phyloP scores from a whole-genome alignment of 2,888 invertebrate species.

The Acrobasis repandana region DNA sequence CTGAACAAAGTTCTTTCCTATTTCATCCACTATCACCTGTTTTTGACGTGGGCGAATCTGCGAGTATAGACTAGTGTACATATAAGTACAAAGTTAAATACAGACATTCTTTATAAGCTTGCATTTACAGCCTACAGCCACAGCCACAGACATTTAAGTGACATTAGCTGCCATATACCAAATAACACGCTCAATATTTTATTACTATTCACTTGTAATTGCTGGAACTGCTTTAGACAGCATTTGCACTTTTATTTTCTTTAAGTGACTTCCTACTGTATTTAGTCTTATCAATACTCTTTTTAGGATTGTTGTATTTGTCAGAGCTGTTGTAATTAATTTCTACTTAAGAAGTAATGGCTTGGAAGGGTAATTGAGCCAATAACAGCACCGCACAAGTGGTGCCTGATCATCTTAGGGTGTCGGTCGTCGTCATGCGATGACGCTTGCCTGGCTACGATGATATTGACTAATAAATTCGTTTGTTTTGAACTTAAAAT shows the following conservation, averaged over 20 bases:
- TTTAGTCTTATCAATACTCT: not conserved
- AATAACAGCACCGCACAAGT: constrained; percentile 1
- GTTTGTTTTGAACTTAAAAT: not conserved
- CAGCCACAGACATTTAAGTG: not conserved
- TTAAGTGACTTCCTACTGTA: not conserved
- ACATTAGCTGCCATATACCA: not conserved
- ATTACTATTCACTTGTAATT: not conserved
- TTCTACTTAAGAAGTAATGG: not conserved
- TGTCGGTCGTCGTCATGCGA: constrained; percentile 8
- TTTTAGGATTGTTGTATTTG: not conserved
- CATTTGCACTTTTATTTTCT: not conserved
- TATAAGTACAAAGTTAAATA: not conserved
- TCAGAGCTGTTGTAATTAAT: constrained; percentile 6
- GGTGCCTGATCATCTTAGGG: not conserved
- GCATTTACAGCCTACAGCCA: not conserved
- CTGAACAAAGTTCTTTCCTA: not conserved
- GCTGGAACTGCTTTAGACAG: not conserved
- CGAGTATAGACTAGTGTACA: not conserved
- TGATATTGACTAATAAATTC: not conserved
- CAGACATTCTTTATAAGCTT: not conserved
- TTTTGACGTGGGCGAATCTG: not conserved
- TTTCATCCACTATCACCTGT: not conserved
- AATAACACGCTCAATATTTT: constrained; percentile 7
- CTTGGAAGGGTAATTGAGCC: not conserved
- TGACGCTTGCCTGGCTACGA: constrained; percentile 1